Conservation (phyloP, 2,113 vertebrate genomes). For the Centropus unirufus region DNA sequence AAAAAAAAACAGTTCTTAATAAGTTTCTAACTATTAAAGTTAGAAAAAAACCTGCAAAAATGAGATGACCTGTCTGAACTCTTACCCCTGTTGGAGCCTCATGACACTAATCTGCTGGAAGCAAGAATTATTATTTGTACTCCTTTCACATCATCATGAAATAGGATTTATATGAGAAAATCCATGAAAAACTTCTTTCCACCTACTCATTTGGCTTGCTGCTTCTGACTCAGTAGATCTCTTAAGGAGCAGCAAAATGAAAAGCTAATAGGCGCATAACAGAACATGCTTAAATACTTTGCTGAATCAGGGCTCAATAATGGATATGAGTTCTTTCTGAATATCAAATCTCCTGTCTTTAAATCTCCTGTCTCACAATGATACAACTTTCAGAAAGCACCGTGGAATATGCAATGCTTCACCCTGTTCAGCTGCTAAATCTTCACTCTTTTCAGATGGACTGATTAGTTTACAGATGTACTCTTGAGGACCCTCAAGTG, state of each 20-base stretch:
- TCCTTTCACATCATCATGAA: not conserved
- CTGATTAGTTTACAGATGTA: constrained; percentile 10
- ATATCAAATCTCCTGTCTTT: not conserved
- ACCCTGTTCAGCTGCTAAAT: not conserved
- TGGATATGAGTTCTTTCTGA: not conserved
- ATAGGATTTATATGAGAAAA: not conserved
- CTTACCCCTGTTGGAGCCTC: not conserved
- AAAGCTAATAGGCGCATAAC: not conserved
- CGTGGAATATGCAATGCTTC: not conserved
- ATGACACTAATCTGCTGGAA: not conserved
- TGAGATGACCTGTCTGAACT: not conserved
- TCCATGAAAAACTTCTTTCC: not conserved
- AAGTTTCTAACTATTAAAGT: not conserved
- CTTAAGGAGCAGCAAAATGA: not conserved
- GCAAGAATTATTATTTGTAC: not conserved
- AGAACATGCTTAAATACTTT: not conserved
- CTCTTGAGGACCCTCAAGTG: not conserved
- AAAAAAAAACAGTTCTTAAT: not conserved
- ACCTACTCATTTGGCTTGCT: not conserved
- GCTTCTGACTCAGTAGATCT: not conserved
- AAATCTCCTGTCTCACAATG: not conserved
- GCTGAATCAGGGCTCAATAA: constrained; percentile 17
- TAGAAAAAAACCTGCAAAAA: not conserved
- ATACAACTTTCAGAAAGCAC: not conserved
- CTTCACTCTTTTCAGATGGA: not conserved